Evolutionary conservation across 2,113 vertebrate genomes (phyloP).

Genomic region (Calyptommatus sinebrachiatus): DNA sequence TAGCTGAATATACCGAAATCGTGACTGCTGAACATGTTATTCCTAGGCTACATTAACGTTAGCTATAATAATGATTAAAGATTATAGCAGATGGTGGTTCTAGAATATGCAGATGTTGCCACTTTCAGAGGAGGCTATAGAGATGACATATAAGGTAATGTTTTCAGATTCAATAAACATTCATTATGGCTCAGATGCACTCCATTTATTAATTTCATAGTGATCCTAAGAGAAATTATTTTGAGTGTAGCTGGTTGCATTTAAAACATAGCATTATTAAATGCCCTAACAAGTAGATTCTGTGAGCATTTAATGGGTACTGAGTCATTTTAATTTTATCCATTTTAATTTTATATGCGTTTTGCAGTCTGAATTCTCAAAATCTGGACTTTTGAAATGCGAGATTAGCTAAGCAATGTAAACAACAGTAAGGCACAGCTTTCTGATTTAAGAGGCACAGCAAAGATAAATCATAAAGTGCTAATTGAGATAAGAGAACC

Average conservation of each 20-base stretch:
- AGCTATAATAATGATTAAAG: background rate
- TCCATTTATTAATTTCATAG: rapidly evolving
- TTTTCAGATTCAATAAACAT: background rate
- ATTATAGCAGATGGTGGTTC: constrained; percentile 19
- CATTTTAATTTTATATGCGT: rapidly evolving
- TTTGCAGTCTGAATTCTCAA: background rate
- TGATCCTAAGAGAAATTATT: rapidly evolving
- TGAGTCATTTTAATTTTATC: rapidly evolving
- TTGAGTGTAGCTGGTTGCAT: rapidly evolving
- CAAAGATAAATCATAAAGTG: constrained; percentile 5
- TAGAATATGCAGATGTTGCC: constrained; percentile 24
- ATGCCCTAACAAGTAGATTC: background rate
- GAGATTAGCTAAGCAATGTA: background rate
- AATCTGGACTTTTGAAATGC: background rate
- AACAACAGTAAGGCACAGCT: constrained; percentile 7
- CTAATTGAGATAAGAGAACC: background rate
- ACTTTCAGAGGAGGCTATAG: background rate
- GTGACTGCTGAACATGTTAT: background rate
- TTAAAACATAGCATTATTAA: background rate
- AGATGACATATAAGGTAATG: background rate
- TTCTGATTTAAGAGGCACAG: constrained; percentile 9
- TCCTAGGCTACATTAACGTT: rapidly evolving
- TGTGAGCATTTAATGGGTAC: rapidly evolving
- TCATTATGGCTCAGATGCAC: rapidly evolving
- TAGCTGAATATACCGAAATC: rapidly evolving